Base-by-base conservation (phyloP, 1,140 invertebrate genomes). In the Drosophila burlai region DNA sequence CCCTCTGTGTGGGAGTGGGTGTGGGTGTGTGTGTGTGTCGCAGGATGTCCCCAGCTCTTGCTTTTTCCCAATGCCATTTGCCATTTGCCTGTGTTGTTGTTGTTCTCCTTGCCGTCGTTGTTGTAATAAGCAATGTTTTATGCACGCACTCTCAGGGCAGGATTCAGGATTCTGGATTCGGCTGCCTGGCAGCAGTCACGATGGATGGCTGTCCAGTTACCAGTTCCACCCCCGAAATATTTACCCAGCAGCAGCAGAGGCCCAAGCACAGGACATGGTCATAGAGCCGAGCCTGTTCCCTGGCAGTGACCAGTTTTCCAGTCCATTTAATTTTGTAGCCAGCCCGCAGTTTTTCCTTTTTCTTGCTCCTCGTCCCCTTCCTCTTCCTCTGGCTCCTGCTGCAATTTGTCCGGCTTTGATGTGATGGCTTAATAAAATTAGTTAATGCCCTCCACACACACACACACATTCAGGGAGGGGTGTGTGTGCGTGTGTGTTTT, bases 101-200 rank as follows among this genome's bases (percentile, higher is more conserved):
- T 73, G 47, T n/a, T 55, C 54, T 15, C 58, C 18, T 45, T 61
- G 34, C 26, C 16, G 18, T 29, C 57, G 60, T 69, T 83, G 54
- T 89, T 89, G 84, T 89, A 87, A 84, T 89, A 89, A 89, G 83
- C 81, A 67, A 83, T 87, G 80, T 83, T 87, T 87, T 89, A 87
- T 87, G 81, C 77, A 87, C 83, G 83, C 83, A 87, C 84, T 83
- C 74, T 72, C 76, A 38, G 36, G 50, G 42, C 63, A 62, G 60
- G 50, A 67, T 49, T 43, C 62, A 43, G 58, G 52, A 36, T 52
- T 43, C 36, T 38, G 58, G 43, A 36, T 45, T 42, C 36, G 40
- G 42, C 34, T 55, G 45, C 18, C 38, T 18, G 45, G 62, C 29
- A 13, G n/a, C 38, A 47, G 47, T n/a, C 45, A 58, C 46, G 57